Evolutionary conservation across 2,113 vertebrate genomes (phyloP).

Genomic region (Brienomyrus brachyistius): DNA sequence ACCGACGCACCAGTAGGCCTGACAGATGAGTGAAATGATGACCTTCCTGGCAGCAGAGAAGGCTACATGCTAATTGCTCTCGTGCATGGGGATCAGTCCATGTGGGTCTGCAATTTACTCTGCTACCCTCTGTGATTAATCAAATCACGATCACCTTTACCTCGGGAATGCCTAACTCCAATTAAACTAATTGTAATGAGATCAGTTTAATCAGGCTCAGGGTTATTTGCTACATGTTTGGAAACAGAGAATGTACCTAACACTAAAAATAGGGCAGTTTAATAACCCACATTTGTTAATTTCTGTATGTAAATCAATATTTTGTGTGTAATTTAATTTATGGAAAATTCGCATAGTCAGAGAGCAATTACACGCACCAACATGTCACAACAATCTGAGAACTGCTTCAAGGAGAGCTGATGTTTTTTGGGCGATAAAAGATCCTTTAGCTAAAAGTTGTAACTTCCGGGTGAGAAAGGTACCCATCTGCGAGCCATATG

Average conservation of each 20-base stretch:
- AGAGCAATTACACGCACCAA: not conserved
- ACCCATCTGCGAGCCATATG: not conserved
- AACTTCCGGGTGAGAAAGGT: not conserved
- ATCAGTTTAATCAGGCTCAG: constrained; percentile 6
- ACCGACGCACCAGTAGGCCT: not conserved
- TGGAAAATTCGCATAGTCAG: not conserved
- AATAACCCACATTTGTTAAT: constrained; percentile 7
- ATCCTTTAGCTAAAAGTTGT: not conserved
- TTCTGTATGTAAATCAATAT: not conserved
- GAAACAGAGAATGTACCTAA: not conserved
- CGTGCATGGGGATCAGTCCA: not conserved
- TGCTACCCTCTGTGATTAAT: constrained; percentile 10
- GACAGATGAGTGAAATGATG: not conserved
- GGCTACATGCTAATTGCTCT: constrained; percentile 1
- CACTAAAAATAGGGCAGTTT: not conserved
- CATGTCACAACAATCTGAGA: not conserved
- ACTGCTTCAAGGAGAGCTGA: not conserved
- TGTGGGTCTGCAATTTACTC: constrained; percentile 4
- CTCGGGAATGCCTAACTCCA: not conserved
- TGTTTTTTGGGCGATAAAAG: not conserved
- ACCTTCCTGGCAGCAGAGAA: constrained; percentile 2
- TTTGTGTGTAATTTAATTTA: constrained; percentile 2
- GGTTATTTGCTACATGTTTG: not conserved
- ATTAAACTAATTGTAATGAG: constrained; percentile 15
- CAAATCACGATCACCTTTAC: not conserved